These are phyloP conservation scores for Phortica okadai DNA, from an alignment of 2,888 invertebrate species.

Conservation along the genomic window DNA sequence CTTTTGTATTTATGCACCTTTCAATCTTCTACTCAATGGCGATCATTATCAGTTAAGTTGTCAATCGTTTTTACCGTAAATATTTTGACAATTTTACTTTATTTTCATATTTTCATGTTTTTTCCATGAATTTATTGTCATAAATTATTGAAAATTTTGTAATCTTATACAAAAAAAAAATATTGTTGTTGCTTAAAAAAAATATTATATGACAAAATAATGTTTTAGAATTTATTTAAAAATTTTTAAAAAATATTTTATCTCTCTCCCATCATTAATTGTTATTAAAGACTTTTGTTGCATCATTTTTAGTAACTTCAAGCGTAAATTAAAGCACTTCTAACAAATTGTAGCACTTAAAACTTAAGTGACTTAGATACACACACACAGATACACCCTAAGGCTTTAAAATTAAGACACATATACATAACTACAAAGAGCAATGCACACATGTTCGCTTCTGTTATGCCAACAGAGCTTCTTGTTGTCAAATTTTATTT, in stretches of 20 bases:
- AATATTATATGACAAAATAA: too few species aligned
- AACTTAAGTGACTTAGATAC: not conserved
- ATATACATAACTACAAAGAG: not conserved
- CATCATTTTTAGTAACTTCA: too few species aligned
- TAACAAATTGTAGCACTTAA: constrained; percentile 18
- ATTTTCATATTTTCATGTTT: not conserved
- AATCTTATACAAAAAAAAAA: not conserved
- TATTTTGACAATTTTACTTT: constrained; percentile 54
- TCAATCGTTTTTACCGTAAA: constrained; percentile 32
- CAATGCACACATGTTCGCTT: not conserved
- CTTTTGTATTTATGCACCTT: not conserved
- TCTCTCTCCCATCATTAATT: too few species aligned
- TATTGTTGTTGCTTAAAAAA: too few species aligned
- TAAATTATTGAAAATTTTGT: not conserved
- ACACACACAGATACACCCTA: not conserved
- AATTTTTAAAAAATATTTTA: too few species aligned
- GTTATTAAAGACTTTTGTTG: too few species aligned
- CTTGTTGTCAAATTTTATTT: not conserved
- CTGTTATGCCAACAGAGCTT: not conserved
- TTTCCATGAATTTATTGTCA: constrained; percentile 35
- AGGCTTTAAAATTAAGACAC: not conserved
- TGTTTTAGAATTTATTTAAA: too few species aligned
- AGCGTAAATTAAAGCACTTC: too few species aligned
- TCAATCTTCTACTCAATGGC: not conserved
- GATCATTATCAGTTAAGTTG: not conserved